Conservation (phyloP, 2,888 invertebrate species). For the Orgyia antiqua region DNA sequence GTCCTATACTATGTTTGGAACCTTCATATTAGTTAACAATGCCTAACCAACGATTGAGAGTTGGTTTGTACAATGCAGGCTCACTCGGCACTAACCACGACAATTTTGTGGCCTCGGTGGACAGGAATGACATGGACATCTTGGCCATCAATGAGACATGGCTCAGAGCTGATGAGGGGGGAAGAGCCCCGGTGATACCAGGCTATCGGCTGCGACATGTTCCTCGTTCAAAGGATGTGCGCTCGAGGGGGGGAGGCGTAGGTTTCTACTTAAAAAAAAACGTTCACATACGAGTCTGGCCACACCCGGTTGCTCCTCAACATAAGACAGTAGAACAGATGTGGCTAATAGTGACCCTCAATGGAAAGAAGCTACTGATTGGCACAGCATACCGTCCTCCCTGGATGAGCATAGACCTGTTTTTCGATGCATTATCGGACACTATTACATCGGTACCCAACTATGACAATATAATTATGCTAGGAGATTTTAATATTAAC, state of each 20-base stretch:
- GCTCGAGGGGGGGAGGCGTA: background rate
- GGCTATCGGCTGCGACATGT: background rate
- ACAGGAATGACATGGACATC: background rate
- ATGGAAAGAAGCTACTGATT: too few species aligned
- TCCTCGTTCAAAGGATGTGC: background rate
- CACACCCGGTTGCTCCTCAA: too few species aligned
- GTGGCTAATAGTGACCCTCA: too few species aligned
- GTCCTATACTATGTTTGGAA: too few species aligned
- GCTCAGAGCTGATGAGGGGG: background rate
- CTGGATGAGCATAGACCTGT: too few species aligned
- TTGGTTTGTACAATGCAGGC: background rate
- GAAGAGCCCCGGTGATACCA: background rate
- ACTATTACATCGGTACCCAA: background rate
- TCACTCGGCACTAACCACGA: background rate
- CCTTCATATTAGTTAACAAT: too few species aligned
- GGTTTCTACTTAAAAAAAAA: background rate
- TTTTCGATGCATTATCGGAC: background rate
- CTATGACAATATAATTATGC: background rate
- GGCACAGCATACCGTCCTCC: too few species aligned
- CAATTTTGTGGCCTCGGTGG: background rate
- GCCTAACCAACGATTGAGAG: background rate
- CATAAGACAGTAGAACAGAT: too few species aligned
- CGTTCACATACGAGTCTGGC: background rate
- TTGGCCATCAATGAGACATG: conserved; percentile 2
- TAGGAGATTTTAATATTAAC: background rate